Percentiles rank a stretch among this genome's conserved stretches.
Conservation (phyloP, 2,113 vertebrate species). For the Callorhinus ursinus region DNA sequence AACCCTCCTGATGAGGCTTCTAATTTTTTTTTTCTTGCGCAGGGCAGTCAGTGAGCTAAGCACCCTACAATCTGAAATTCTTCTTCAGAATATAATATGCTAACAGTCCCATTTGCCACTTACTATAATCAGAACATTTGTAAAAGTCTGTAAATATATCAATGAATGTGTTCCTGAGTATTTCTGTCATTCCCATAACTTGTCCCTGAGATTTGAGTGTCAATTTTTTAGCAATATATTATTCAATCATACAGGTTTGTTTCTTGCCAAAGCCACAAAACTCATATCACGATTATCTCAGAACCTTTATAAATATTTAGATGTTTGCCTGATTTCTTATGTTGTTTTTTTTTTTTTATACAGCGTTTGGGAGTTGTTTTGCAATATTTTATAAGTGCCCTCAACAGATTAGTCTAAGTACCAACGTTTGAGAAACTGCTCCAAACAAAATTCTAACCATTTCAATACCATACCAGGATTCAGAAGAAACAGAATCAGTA, state of each 20-base stretch:
- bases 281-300: background rate
- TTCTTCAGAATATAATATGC: conserved; percentile 46
- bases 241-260: background rate
- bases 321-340: background rate
- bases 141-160: background rate
- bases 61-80: background rate
- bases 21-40: background rate
- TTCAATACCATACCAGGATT: background rate
- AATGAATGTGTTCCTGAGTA: background rate
- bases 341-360: background rate
- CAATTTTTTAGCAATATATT: background rate
- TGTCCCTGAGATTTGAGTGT: background rate
- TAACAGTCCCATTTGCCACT: background rate
- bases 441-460: background rate
- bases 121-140: background rate
- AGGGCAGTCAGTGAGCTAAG: conserved; percentile 33
- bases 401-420: background rate
- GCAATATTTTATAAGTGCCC: background rate
- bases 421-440: background rate
- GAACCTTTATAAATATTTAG: background rate
- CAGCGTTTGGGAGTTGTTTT: background rate
- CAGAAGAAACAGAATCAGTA: background rate
- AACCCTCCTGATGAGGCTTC: conserved; percentile 18
- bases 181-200: background rate
- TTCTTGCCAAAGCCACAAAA: background rate